Base-by-base conservation (phyloP, 2,888 invertebrate genomes). In the Lomographa bimaculata region DNA sequence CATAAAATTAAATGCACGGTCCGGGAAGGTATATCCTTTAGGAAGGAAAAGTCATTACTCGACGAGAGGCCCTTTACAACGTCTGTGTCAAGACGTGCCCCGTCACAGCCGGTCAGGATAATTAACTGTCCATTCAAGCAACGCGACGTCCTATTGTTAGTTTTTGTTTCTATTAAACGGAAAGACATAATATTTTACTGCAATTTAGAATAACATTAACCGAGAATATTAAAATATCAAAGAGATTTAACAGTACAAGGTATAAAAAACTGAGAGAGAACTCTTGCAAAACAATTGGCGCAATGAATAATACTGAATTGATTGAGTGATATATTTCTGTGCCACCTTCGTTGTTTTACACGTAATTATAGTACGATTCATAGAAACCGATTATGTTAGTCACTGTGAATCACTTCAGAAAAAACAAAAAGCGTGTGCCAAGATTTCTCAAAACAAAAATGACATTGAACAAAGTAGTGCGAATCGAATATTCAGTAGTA, bases 51-150 rank as follows among this genome's bases (percentile, higher is more conserved):
- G 54, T 56, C 51, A 60, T 67, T 55, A 62, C 35, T 53, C 11
- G 23, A 8, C 44, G 28, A 36, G 35, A 35, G 27, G 28, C 19
- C 35, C 39, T 34, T 30, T 49, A 50, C 36, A 44, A 46, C 46
- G 41, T 52, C 50, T 39, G 29, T 25, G 43, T 30, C 29, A 44
- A 60, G 53, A 62, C 71, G 66, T 71, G 72, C 54, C 56, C 54
- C 44, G 52, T 57, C 64, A 54, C 57, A 33, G 46, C 35, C 46
- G 39, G 38, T 48, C 26, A 41, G 55, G 64, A 71, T 71, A 64
- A 72, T 65, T 60, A 56, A 45, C 44, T 46, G 50, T 33, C 51
- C 55, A 60, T 61, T 64, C 44, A 60, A 54, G 51, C 57, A 50
- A 42, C 39, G 33, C 42, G 28, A 49, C 26, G 10, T 24, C 21